phyloP scores from a whole-genome alignment of 2,888 invertebrate genomes.

The Diaphora mendica region DNA sequence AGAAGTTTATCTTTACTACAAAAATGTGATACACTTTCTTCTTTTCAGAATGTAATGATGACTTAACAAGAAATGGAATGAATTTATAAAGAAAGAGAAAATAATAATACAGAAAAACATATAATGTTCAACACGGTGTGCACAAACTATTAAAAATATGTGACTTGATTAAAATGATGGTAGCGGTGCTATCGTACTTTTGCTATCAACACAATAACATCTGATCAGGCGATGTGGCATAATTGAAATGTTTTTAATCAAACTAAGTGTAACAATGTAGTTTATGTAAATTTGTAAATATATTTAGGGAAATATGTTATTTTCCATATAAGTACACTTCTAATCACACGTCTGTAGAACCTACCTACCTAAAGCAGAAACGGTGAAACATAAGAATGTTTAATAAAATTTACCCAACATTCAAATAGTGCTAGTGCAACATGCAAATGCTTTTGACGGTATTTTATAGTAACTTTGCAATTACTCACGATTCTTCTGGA shows the following conservation, averaged over 20 bases:
- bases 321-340: no score
- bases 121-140: no score
- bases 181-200: no score
- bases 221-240: background rate
- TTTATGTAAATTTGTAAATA: no score
- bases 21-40: background rate
- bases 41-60: no score
- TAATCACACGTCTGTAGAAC: no score
- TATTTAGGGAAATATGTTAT: no score
- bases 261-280: background rate
- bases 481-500: conserved; percentile 82
- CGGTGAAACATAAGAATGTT: background rate
- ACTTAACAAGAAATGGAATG: no score
- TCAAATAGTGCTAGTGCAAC: background rate
- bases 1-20: background rate
- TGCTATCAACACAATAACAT: background rate
- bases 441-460: background rate
- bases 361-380: background rate
- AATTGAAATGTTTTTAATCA: background rate
- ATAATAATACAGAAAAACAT: no score
- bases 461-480: background rate
- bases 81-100: no score
- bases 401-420: background rate
- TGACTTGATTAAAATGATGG: no score
- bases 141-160: no score